phyloP scores from a whole-genome alignment of 35 echinoderm and acorn worm species.

The Antedon bifida region DNA sequence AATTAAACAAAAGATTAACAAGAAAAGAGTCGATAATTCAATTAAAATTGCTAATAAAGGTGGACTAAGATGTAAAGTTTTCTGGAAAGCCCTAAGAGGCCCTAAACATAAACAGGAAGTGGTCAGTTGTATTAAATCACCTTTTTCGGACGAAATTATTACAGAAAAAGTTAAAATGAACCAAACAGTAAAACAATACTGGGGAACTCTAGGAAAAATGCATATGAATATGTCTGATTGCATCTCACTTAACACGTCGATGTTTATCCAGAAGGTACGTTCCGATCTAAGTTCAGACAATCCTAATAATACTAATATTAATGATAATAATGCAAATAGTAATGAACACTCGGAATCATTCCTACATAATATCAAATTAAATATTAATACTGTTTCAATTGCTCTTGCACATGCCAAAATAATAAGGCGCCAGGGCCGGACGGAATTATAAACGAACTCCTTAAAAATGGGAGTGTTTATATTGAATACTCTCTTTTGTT shows the following conservation, averaged over 20 bases:
- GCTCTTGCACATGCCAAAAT: background rate
- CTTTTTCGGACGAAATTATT: background rate
- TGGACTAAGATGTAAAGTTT: background rate
- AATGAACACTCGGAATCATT: no score
- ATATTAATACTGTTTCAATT: background rate
- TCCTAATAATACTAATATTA: background rate
- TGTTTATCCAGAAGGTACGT: background rate
- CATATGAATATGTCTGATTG: background rate
- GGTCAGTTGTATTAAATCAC: background rate
- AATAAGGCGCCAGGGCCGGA: conserved; percentile 3
- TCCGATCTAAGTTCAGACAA: background rate
- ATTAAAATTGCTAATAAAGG: background rate
- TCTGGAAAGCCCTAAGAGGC: background rate
- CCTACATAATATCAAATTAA: background rate
- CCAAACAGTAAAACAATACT: background rate
- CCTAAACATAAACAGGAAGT: background rate
- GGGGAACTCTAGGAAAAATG: background rate
- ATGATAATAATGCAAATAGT: background rate
- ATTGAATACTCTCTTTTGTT: background rate
- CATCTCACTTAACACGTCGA: background rate
- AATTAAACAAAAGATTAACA: background rate
- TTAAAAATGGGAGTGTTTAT: background rate
- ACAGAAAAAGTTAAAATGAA: background rate
- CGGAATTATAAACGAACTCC: background rate
- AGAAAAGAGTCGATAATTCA: background rate